Conservation (phyloP, 2,113 vertebrate genomes). For the Castor canadensis region DNA sequence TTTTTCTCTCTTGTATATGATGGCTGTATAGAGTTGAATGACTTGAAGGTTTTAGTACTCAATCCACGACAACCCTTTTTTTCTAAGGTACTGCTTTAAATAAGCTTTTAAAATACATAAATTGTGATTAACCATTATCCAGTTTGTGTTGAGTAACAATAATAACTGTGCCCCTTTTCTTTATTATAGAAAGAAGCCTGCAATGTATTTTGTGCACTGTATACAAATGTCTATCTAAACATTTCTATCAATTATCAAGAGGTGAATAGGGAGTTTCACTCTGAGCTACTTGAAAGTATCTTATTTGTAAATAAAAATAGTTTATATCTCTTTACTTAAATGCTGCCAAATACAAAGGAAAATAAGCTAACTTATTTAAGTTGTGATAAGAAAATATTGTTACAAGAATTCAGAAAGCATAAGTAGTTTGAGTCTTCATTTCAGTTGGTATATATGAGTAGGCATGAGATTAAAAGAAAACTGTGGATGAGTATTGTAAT, state of each 20-base stretch:
- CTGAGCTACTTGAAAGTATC: too few relatives aligned
- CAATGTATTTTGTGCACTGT: neutral
- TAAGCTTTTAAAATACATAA: neutral
- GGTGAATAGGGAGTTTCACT: neutral
- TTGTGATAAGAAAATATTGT: neutral
- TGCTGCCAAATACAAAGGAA: conserved; percentile 11
- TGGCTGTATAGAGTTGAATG: neutral
- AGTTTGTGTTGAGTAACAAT: neutral
- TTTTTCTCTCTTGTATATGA: neutral
- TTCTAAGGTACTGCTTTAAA: neutral
- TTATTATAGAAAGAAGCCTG: neutral
- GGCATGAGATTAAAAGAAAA: neutral
- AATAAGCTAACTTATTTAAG: neutral
- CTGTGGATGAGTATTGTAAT: neutral
- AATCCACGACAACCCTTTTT: neutral
- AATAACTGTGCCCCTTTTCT: neutral
- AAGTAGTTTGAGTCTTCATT: neutral
- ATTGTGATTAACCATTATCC: neutral
- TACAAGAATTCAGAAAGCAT: neutral
- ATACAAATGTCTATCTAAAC: neutral
- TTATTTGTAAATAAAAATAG: neutral
- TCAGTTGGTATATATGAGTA: neutral
- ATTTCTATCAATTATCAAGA: neutral
- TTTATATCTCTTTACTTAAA: neutral
- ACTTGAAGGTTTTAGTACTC: neutral